These are phyloP conservation scores for Phortica okadai DNA, from an alignment of 2,888 invertebrate genomes.

Conservation along the genomic window DNA sequence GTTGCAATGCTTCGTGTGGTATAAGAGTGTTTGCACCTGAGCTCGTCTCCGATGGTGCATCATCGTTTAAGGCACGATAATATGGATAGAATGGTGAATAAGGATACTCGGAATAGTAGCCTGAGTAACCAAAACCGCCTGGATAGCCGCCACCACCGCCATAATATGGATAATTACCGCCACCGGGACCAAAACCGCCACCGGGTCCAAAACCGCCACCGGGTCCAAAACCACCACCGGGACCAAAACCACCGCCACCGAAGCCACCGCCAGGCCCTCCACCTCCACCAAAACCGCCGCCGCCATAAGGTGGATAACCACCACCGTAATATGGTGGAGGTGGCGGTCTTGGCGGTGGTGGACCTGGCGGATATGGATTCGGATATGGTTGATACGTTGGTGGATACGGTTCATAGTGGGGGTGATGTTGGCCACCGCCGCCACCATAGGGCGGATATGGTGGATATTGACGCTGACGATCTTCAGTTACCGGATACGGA, in stretches of 20 bases:
- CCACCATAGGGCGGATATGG: conserved; percentile 38
- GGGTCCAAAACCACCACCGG: background rate
- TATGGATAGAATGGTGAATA: conserved; percentile 51
- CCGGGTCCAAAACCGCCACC: conserved; percentile 22
- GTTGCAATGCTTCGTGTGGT: background rate
- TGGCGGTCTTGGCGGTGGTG: background rate
- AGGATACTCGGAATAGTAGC: conserved; percentile 24
- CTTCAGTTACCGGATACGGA: conserved; percentile 57
- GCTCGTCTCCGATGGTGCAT: background rate
- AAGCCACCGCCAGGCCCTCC: conserved; percentile 30
- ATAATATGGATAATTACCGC: background rate
- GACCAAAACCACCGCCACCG: background rate
- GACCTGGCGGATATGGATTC: background rate
- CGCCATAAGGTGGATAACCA: conserved; percentile 6
- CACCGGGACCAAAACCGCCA: background rate
- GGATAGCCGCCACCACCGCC: background rate
- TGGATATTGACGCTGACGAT: conserved; percentile 51
- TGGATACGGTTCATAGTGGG: conserved; percentile 34
- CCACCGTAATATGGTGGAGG: background rate
- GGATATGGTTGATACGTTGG: conserved; percentile 41
- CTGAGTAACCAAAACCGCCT: background rate
- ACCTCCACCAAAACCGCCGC: conserved; percentile 31
- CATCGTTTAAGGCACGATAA: conserved; percentile 41
- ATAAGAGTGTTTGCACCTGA: background rate
- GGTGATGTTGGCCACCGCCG: background rate